Conservation (phyloP, 2,797 vertebrate genomes). For the Enteromius trimaculatus region DNA sequence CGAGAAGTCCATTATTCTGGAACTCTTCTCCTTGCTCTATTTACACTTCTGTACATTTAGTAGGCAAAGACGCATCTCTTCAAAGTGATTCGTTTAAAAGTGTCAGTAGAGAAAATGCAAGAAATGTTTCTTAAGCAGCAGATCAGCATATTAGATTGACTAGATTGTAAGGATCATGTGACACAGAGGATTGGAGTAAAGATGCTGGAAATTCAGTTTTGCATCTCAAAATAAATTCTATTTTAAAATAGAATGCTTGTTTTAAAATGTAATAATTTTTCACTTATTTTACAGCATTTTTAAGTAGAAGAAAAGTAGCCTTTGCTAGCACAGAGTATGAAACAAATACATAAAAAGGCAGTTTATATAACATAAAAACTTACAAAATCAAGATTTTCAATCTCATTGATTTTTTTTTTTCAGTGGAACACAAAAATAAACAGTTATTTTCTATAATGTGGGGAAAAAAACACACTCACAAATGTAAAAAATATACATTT, state of each 20-base stretch:
- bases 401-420: background rate
- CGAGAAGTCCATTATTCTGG: background rate
- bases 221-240: background rate
- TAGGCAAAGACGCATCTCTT: background rate
- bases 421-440: background rate
- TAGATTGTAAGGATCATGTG: background rate
- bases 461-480: too few relatives aligned
- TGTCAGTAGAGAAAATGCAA: background rate
- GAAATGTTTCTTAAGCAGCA: background rate
- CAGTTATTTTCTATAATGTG: background rate
- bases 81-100: background rate
- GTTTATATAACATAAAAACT: background rate
- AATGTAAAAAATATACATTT: background rate
- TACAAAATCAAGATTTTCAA: background rate
- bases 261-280: background rate
- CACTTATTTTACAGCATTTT: background rate
- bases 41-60: background rate
- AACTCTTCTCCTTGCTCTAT: background rate
- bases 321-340: background rate
- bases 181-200: background rate
- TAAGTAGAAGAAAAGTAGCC: background rate
- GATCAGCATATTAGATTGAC: background rate
- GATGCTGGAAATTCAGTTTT: background rate
- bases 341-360: background rate
- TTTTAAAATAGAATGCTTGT: background rate